These are phyloP conservation scores for Oryzias dopingdopingensis DNA, from an alignment of 2,797 vertebrate genomes.

Conservation along the genomic window DNA sequence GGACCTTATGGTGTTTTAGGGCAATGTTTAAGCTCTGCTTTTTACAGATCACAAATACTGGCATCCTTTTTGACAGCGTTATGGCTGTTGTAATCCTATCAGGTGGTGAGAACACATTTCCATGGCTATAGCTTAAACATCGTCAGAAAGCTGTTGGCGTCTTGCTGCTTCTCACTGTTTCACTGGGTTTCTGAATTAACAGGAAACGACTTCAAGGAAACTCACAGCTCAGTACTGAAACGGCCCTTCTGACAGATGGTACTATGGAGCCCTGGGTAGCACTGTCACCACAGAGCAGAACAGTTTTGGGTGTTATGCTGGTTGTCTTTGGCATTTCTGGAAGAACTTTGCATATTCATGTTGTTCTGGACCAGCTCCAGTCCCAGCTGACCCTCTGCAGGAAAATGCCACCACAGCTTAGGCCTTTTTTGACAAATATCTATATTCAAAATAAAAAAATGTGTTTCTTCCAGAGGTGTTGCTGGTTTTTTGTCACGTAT, in stretches of 20 bases:
- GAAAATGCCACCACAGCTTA: not conserved
- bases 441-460: not conserved
- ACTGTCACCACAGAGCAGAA: not conserved
- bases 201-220: too few relatives aligned
- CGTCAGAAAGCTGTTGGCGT: too few relatives aligned
- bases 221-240: not conserved
- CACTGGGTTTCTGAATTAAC: too few relatives aligned
- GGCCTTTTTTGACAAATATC: slow-evolving; percentile 1
- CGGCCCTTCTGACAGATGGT: not conserved
- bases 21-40: too few relatives aligned
- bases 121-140: too few relatives aligned
- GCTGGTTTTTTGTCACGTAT: not conserved
- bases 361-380: not conserved
- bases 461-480: not conserved
- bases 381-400: not conserved
- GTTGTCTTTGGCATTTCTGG: slow-evolving; percentile 1
- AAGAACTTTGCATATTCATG: slow-evolving; percentile 1
- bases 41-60: too few relatives aligned
- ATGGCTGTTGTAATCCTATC: too few relatives aligned
- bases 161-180: too few relatives aligned
- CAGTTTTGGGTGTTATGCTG: not conserved
- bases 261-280: not conserved
- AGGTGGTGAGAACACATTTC: too few relatives aligned
- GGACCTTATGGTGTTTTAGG: too few relatives aligned
- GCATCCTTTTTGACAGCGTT: too few relatives aligned